Conservation (phyloP, 1,140 invertebrate species). For the Callitettix versicolor region DNA sequence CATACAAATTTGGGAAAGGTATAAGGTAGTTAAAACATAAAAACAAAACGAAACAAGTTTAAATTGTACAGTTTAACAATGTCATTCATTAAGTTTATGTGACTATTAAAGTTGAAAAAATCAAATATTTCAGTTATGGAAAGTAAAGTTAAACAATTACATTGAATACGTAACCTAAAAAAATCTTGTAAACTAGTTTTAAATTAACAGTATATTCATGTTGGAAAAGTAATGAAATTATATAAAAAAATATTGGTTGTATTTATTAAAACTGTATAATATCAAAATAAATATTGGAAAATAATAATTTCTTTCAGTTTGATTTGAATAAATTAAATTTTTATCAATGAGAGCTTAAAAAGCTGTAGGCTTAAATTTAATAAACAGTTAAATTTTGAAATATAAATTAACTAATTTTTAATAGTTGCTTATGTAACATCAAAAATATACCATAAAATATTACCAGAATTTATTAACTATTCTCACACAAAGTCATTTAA, state of each 20-base stretch:
- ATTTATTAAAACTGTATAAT: slow-evolving; percentile 3
- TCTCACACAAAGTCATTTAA: background rate
- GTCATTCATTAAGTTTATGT: background rate
- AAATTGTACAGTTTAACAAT: background rate
- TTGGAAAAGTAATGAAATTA: background rate
- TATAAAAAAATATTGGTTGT: background rate
- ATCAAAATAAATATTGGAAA: background rate
- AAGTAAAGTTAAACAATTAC: too few species aligned
- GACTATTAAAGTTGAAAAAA: background rate
- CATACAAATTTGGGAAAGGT: background rate
- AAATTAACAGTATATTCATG: background rate
- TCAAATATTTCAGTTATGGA: background rate
- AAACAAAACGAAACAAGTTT: slow-evolving; percentile 1
- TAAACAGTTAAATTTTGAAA: background rate
- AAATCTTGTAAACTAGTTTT: background rate
- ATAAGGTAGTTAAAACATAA: background rate
- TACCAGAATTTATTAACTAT: background rate
- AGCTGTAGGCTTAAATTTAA: background rate
- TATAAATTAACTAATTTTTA: background rate
- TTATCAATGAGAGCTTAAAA: background rate
- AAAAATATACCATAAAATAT: background rate
- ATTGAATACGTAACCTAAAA: background rate
- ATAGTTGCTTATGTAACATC: background rate
- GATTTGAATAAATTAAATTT: slow-evolving; percentile 4
- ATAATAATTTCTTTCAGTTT: too few species aligned